These are phyloP conservation scores for Pandemis cinnamomeana DNA, from an alignment of 2,888 invertebrate species.

Conservation along the genomic window DNA sequence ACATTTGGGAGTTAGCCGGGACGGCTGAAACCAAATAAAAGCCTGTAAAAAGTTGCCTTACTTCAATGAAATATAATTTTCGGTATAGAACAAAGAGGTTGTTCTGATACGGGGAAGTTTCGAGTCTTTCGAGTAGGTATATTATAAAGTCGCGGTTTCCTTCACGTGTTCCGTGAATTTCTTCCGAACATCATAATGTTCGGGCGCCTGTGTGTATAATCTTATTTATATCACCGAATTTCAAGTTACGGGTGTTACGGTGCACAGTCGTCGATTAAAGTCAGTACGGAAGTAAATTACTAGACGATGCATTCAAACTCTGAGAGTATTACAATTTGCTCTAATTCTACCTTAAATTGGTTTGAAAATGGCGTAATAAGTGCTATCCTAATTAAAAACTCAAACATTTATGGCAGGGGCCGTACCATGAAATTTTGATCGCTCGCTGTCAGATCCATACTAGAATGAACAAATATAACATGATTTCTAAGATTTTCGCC, in stretches of 20 bases:
- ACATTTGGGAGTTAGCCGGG: no score
- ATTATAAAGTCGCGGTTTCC: not conserved
- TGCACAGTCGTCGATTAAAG: not conserved
- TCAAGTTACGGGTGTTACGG: slow-evolving; percentile 24
- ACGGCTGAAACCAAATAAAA: not conserved
- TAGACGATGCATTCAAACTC: not conserved
- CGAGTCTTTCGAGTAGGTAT: not conserved
- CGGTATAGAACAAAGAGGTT: not conserved
- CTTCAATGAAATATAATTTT: not conserved
- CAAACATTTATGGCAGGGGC: no score
- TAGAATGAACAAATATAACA: no score
- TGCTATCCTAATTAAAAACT: no score
- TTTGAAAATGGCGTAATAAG: no score
- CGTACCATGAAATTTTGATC: no score
- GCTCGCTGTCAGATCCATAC: no score
- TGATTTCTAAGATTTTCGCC: no score
- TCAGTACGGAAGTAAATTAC: slow-evolving; percentile 8
- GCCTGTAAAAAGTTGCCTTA: no score
- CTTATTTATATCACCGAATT: slow-evolving; percentile 31
- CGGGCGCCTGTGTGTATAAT: slow-evolving; percentile 23
- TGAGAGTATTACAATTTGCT: no score
- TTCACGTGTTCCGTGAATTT: not conserved
- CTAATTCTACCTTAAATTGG: no score
- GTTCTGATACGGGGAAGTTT: not conserved
- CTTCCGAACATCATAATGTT: slow-evolving; percentile 10